These are phyloP conservation scores for Cygnus atratus DNA, from an alignment of 2,113 vertebrate genomes.

Conservation along the genomic window DNA sequence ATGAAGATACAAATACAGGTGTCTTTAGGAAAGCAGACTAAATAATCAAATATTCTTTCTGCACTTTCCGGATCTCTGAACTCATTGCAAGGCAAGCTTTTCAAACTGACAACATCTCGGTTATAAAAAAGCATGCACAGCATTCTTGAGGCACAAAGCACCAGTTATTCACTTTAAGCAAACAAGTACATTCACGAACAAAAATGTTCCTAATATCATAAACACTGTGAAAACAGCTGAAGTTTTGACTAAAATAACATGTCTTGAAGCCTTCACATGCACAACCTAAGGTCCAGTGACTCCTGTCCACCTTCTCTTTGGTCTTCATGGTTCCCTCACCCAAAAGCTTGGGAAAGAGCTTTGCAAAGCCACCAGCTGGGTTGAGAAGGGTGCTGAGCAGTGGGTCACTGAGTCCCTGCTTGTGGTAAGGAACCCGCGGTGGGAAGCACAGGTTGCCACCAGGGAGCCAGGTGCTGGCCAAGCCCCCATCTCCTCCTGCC, in stretches of 20 bases:
- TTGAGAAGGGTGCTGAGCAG: neutral
- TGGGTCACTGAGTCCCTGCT: neutral
- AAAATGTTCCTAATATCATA: constrained; percentile 47
- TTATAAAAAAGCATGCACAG: neutral
- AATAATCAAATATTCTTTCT: neutral
- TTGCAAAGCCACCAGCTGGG: neutral
- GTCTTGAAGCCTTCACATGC: neutral
- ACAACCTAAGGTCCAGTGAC: constrained; percentile 36
- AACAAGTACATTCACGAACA: constrained; percentile 67
- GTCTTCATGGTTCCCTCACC: neutral
- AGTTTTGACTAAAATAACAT: constrained; percentile 19
- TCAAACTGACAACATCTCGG: neutral
- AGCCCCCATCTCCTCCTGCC: neutral
- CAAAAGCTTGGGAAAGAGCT: neutral
- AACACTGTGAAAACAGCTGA: neutral
- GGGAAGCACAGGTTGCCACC: neutral
- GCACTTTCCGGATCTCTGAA: neutral
- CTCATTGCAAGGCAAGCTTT: neutral
- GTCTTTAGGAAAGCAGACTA: neutral
- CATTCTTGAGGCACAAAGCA: constrained; percentile 39
- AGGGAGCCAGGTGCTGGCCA: neutral
- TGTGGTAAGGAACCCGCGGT: neutral
- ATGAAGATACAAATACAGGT: neutral
- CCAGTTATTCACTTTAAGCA: neutral
- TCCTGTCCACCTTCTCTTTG: constrained; percentile 21